Conservation (phyloP, 2,888 invertebrate genomes). For the Eupithecia pulchellata region DNA sequence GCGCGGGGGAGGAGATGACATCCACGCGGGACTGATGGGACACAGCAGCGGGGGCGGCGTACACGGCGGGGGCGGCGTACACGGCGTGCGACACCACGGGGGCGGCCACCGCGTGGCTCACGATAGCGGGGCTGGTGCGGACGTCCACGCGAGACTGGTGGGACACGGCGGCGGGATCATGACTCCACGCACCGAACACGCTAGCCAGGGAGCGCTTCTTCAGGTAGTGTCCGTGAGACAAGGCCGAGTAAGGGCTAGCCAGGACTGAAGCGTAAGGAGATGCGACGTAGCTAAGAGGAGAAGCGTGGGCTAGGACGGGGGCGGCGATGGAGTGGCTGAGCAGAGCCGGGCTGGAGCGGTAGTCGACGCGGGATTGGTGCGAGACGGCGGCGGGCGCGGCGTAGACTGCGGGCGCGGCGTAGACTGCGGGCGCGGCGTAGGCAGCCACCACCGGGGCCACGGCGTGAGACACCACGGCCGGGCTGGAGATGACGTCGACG, state of each 20-base stretch:
- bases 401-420: constrained; percentile 41
- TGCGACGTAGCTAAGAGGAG: constrained; percentile 51
- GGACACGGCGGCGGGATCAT: constrained; percentile 52
- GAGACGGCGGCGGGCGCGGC: constrained; percentile 62
- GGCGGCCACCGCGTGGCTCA: constrained; percentile 48
- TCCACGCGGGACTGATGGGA: constrained; percentile 74
- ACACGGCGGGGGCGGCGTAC: constrained; percentile 26
- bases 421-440: constrained; percentile 49
- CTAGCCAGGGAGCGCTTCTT: constrained; percentile 19
- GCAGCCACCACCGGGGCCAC: constrained; percentile 29
- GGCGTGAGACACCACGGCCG: constrained; percentile 46
- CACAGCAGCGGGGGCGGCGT: constrained; percentile 56
- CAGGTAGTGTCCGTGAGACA: constrained; percentile 19
- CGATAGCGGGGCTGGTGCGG: constrained; percentile 60
- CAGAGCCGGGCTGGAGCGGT: constrained; percentile 59
- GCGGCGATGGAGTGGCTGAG: constrained; percentile 55
- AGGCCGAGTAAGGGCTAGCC: constrained; percentile 52
- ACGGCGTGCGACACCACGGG: constrained; percentile 41
- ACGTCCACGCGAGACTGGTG: constrained; percentile 70
- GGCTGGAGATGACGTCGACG: constrained; percentile 58
- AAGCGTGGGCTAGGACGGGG: constrained; percentile 47
- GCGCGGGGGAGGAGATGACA: constrained; percentile 61
- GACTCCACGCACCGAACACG: constrained; percentile 38
- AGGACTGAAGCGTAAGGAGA: constrained; percentile 62
- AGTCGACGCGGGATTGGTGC: constrained; percentile 76